Evolutionary conservation across 2,888 invertebrate genomes (phyloP), one percentile per base, ranked within the genome.

Genomic region (Ariolimax columbianus): DNA sequence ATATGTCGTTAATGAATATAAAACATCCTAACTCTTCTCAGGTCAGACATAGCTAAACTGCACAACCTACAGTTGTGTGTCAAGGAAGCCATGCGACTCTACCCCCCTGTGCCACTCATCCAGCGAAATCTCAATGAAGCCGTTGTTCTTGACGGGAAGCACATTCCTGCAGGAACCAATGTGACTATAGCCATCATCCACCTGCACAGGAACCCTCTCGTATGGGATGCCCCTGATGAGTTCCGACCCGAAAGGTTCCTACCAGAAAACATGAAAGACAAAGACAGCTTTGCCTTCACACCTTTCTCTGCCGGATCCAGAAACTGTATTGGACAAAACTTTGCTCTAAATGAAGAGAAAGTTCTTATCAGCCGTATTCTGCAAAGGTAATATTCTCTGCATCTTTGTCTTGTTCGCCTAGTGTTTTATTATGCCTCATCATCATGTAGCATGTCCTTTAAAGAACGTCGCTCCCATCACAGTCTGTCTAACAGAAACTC

Each of bases 241-340:
- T 92, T 88, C 84, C 55, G 84, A 19, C 92, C 92, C 40, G 91
- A 91, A 17, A 82, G 92, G 59, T 92, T 92, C 85, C 66, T 86
- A 26, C 87, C 89, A 9, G 90, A 91, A 36, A 88, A 90, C 43
- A 83, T 88, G 17, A 79, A 81, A 40, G 88, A 90, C 72, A 88
- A 86, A 87, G 89, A 92, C 79, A 83, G 87, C 33, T 91, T 88
- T 82, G 86, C 89, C n/a, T 92, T 89, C 86, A 81, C 91, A 14
- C 92, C 92, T 9, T 92, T 92, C 78, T 90, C 92, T 19, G 92
- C 92, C 40, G 88, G 88, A n/a, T 83, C 87, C 30, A 87, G 87
- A 70, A 87, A 85, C 81, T 87, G 87, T 68, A 85, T 85, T 68
- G 86, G 86, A 1, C 86, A 87, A 36, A 82, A 84, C 59, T 86